Percentiles rank a stretch among this genome's conserved stretches.
These are phyloP conservation scores for Acrobasis repandana DNA, from an alignment of 2,888 invertebrate genomes.

Conservation along the genomic window DNA sequence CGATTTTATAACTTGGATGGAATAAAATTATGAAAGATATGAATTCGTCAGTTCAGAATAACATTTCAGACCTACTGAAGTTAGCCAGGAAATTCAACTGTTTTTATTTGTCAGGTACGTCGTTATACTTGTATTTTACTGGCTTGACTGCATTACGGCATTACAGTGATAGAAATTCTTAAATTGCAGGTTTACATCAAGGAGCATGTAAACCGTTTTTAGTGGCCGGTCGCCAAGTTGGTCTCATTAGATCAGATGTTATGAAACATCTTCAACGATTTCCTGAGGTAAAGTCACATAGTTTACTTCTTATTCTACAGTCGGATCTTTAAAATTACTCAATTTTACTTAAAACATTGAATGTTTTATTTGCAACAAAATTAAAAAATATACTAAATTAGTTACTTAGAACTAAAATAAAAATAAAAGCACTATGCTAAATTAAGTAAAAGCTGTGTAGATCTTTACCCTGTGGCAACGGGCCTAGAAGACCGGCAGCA, in stretches of 20 bases:
- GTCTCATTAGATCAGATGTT: constrained; percentile 92
- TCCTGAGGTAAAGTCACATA: constrained; percentile 85
- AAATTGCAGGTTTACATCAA: constrained; percentile 86
- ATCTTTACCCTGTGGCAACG: too few species aligned
- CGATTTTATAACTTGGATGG: constrained; percentile 41
- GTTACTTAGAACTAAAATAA: too few species aligned
- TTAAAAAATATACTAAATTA: too few species aligned
- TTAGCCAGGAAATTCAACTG: constrained; percentile 94
- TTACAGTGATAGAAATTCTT: constrained; percentile 22
- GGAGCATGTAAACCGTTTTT: constrained; percentile 93
- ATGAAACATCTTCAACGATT: constrained; percentile 90
- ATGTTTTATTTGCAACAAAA: too few species aligned
- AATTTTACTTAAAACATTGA: too few species aligned
- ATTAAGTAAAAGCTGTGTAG: too few species aligned
- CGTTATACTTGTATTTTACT: constrained; percentile 18
- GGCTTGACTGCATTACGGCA: constrained; percentile 26
- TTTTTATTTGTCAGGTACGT: constrained; percentile 92
- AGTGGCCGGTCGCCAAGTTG: constrained; percentile 94
- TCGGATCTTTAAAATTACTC: too few species aligned
- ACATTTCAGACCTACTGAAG: constrained; percentile 85
- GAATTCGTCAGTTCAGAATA: constrained; percentile 70
- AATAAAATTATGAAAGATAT: constrained; percentile 75
- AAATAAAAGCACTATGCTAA: too few species aligned
- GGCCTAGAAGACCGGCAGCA: too few species aligned
- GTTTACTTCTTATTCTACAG: neutral